These are phyloP conservation scores for Ammodytes marinus DNA, from an alignment of 2,113 vertebrate genomes.

Conservation along the genomic window DNA sequence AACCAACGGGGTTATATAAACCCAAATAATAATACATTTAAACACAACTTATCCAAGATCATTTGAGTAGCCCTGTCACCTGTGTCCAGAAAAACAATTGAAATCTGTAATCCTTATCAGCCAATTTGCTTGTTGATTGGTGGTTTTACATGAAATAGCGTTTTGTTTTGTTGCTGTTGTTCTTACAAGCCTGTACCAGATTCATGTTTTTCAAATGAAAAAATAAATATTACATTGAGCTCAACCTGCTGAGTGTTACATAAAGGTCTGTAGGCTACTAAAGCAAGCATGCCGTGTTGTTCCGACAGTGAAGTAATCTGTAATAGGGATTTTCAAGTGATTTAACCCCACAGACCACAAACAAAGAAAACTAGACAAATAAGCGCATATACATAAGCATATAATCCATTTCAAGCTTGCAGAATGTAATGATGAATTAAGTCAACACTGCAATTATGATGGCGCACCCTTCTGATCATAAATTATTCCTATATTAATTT, in stretches of 20 bases:
- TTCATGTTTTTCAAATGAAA: not conserved
- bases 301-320: not conserved
- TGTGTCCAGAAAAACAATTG: accelerated
- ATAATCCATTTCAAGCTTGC: not conserved
- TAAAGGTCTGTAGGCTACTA: slow-evolving; percentile 18
- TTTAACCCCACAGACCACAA: not conserved
- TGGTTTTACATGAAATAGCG: not conserved
- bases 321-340: not conserved
- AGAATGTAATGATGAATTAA: not conserved
- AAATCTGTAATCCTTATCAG: not conserved
- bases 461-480: not conserved
- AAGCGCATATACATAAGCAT: not conserved
- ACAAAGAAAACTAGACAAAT: not conserved
- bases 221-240: too few relatives aligned
- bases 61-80: accelerated
- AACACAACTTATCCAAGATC: not conserved
- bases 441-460: not conserved
- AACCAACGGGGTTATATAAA: slow-evolving; percentile 8
- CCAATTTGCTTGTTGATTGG: not conserved
- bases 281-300: not conserved
- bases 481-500: not conserved
- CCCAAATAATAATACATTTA: not conserved
- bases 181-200: not conserved
- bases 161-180: not conserved
- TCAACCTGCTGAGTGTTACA: slow-evolving; percentile 23